These are phyloP conservation scores for Aurelia sp. DNA, from an alignment of 30 jellyfish, hydroid and myxozoan species.

Conservation along the genomic window DNA sequence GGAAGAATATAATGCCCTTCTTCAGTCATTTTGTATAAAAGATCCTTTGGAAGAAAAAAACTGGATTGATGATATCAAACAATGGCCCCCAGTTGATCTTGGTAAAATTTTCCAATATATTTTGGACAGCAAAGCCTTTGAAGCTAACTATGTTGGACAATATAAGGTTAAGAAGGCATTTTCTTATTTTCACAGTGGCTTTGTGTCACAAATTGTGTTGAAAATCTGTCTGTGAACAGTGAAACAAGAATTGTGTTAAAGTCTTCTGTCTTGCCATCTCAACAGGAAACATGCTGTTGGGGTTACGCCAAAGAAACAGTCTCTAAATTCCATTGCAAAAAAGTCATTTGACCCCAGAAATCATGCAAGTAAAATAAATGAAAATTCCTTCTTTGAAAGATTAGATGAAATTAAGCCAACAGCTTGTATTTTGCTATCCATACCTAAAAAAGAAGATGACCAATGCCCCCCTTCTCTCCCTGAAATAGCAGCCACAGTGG, in stretches of 20 bases:
- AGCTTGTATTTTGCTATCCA: not conserved
- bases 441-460: not conserved
- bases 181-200: constrained; percentile 67
- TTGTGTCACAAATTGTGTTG: constrained; percentile 47
- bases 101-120: constrained; percentile 61
- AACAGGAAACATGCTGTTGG: not conserved
- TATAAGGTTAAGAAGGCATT: constrained; percentile 76
- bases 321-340: not conserved
- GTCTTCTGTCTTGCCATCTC: not conserved
- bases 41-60: not conserved
- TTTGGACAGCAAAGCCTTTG: constrained; percentile 3
- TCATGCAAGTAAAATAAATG: not conserved
- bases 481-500: not conserved
- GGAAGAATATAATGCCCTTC: not conserved
- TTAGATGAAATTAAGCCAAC: not conserved
- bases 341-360: not conserved
- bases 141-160: constrained; percentile 64
- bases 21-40: not conserved
- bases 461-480: not conserved
- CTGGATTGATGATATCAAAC: constrained; percentile 31
- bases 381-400: not conserved
- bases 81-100: constrained; percentile 52
- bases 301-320: not conserved
- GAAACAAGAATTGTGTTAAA: constrained; percentile 7
- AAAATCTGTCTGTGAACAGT: not conserved